Evolutionary conservation across 2,113 vertebrate species (phyloP), one percentile per base, ranked within the genome.

Genomic region (Cichladusa arquata): DNA sequence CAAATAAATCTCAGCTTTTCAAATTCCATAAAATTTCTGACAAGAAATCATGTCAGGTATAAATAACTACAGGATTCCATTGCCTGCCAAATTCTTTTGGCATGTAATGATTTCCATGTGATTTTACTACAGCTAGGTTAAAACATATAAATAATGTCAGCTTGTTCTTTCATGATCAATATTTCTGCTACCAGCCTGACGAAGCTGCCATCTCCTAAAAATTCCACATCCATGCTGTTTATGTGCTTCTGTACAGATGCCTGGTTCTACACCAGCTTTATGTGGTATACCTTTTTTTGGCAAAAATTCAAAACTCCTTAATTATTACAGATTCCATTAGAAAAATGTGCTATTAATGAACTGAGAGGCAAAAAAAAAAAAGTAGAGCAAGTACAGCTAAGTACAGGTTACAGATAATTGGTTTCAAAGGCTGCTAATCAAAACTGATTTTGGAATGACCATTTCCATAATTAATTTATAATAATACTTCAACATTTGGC

Each of bases 101-200:
- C 84, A 50, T 95, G 91, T 96, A 97, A 96, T 96, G 93, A 92
- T 96, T 97, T 97, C 97, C 97, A 97, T 96, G 92, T 96, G 95
- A 96, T 96, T 80, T 89, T 96, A 91, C 72, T 89, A 54, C 69
- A 88, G 13, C 53, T 36, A 72, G 86, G 47, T 83, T 96, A 90
- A 70, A 96, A 84, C 86, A 61, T 50, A 96, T 71, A 96, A 95
- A 95, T 94, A 96, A 88, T 86, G 86, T 76, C 93, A 88, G 71
- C 28, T 79, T 86, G 61, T 89, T 95, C 85, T 94, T 92, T 90
- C 58, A 71, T 93, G 95, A 89, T 97, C 86, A 61, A 6, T 81
- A 90, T 88, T 92, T 94, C 87, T 92, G 87, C 93, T 94, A 62
- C 88, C 83, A 86, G 72, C 61, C 67, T 76, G 69, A 91, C 0